Conservation (phyloP, 2,113 vertebrate genomes). For the Fulmarus glacialis region DNA sequence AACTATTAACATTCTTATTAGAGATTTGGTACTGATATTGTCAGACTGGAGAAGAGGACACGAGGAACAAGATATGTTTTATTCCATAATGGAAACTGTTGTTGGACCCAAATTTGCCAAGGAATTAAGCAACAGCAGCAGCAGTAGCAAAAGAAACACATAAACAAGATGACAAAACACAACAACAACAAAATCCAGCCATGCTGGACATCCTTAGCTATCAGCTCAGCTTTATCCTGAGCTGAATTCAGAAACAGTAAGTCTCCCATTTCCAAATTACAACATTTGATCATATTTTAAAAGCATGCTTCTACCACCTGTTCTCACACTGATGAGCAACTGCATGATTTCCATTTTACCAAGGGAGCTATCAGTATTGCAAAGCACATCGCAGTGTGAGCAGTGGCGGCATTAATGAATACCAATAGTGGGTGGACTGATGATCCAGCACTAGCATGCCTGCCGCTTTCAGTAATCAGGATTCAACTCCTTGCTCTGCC, state of each 20-base stretch:
- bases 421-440: not conserved
- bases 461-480: not conserved
- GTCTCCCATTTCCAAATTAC: not conserved
- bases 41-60: not conserved
- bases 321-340: not conserved
- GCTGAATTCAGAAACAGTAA: not conserved
- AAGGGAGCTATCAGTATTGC: not conserved
- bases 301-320: not conserved
- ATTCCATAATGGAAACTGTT: not conserved
- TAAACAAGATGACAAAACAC: not conserved
- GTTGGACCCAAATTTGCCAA: not conserved
- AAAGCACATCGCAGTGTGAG: not conserved
- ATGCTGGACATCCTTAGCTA: not conserved
- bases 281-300: not conserved
- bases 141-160: not conserved
- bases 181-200: not conserved
- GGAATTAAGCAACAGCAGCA: not conserved
- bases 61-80: not conserved
- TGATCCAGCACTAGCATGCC: not conserved
- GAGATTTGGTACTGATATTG: not conserved
- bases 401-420: not conserved
- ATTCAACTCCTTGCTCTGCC: not conserved
- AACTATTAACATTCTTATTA: not conserved
- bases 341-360: not conserved
- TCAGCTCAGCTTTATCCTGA: not conserved